Evolutionary conservation across 2,797 vertebrate genomes (phyloP), one percentile per base, ranked within the genome.

Genomic region (Hephaestus fuliginosus): DNA sequence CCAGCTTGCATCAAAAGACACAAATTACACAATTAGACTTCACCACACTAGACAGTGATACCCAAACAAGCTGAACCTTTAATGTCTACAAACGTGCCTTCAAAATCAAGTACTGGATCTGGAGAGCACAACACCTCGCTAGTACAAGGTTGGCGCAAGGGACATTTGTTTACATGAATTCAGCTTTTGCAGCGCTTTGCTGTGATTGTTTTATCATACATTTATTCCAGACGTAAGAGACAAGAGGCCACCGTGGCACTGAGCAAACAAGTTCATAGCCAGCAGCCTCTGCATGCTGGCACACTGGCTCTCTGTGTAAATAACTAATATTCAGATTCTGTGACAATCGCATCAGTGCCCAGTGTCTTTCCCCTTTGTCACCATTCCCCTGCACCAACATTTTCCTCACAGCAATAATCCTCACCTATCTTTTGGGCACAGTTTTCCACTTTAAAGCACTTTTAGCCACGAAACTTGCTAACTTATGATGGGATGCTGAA

Each of bases 221-320:
- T 78, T 56, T 53, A 63, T 33, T 33, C 30, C 62, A 51, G 67
- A 18, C 65, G 57, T 70, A 48, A 44, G 60, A 77, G 73, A 82
- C 51, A 44, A 58, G 73, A 70, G 39, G 49, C 52, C 61, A 56
- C 63, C 30, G 58, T 51, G n/a, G 41, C 18, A 3, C 56, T 80
- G 72, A 82, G 76, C 77, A 85, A 86, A 87, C 83, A 58, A 48
- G 75, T 85, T 83, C 70, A 69, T 67, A 69, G 76, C 63, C 63
- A 58, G 70, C 78, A 74, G 84, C 64, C 36, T 70, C 49, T 76
- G 39, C 64, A 43, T 20, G 56, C 57, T 80, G 70, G 52, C 76
- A 73, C 65, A 36, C 67, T 3, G 20, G 17, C 74, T 76, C 28
- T 53, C 46, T 71, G 62, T 36, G 67, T 71, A 85, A 88, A 84